phyloP scores from a whole-genome alignment of 1,140 invertebrate species.

The Pemphigus obesinymphae region DNA sequence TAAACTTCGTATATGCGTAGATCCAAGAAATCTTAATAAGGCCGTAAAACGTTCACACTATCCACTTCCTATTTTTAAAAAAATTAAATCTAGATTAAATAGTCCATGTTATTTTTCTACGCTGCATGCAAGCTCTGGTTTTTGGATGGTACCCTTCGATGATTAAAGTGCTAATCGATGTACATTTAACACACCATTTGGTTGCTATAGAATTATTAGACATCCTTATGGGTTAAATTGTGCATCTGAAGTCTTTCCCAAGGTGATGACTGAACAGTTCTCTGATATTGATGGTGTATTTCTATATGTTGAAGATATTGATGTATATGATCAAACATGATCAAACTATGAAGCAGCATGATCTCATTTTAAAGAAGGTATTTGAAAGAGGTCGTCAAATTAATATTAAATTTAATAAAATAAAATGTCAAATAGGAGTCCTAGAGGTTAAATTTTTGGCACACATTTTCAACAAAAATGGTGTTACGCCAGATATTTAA shows the following conservation, averaged over 20 bases:
- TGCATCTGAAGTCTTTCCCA: slow-evolving; percentile 52
- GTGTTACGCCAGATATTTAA: slow-evolving; percentile 48
- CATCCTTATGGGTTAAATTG: slow-evolving; percentile 51
- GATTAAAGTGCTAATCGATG: slow-evolving; percentile 49
- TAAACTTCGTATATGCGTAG: no score
- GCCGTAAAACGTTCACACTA: slow-evolving; percentile 51
- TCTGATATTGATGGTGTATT: slow-evolving; percentile 47
- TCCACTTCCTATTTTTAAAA: slow-evolving; percentile 52
- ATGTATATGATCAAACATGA: slow-evolving; percentile 49
- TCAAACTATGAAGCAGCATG: slow-evolving; percentile 44
- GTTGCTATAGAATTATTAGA: slow-evolving; percentile 46
- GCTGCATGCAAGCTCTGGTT: slow-evolving; percentile 53
- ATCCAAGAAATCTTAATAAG: slow-evolving; percentile 54
- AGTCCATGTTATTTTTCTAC: slow-evolving; percentile 52
- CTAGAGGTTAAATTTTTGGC: slow-evolving; percentile 50
- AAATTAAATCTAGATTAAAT: slow-evolving; percentile 50
- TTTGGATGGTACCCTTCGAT: slow-evolving; percentile 52
- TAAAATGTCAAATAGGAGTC: slow-evolving; percentile 49
- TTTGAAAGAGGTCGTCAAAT: slow-evolving; percentile 46
- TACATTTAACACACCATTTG: slow-evolving; percentile 52
- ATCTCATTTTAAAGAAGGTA: slow-evolving; percentile 49
- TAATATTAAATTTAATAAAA: slow-evolving; percentile 46
- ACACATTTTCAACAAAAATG: slow-evolving; percentile 49
- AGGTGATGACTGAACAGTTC: slow-evolving; percentile 48
- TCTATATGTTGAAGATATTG: slow-evolving; percentile 51